Evolutionary conservation across 2,888 invertebrate species (phyloP).

Genomic region (Drosophila cognata): DNA sequence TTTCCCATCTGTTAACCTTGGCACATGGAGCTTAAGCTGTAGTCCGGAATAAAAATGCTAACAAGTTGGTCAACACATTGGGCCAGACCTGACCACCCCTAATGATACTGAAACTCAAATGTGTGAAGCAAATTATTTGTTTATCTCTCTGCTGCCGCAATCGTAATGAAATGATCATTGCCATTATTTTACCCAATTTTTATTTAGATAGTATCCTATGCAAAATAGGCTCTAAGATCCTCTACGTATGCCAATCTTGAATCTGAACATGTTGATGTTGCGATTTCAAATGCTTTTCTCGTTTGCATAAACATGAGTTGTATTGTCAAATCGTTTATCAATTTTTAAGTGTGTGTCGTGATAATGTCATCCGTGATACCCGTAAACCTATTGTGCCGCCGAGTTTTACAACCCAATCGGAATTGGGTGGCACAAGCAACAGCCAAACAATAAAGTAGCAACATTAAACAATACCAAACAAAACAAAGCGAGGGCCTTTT

Average conservation of each 20-base stretch:
- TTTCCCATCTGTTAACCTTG: conserved; percentile 53
- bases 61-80: conserved; percentile 35
- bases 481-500: no score
- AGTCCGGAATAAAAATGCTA: conserved; percentile 25
- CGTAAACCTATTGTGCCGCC: conserved; percentile 33
- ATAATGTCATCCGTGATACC: conserved; percentile 29
- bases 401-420: conserved; percentile 20
- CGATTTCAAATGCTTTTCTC: background rate
- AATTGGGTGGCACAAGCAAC: background rate
- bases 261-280: background rate
- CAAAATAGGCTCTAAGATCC: conserved; percentile 12
- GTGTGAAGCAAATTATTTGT: conserved; percentile 19
- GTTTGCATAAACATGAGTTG: conserved; percentile 39
- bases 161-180: conserved; percentile 10
- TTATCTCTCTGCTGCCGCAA: background rate
- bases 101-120: background rate
- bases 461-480: background rate
- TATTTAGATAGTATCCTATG: conserved; percentile 24
- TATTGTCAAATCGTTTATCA: conserved; percentile 42
- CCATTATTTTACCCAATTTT: conserved; percentile 11
- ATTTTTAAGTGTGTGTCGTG: conserved; percentile 19
- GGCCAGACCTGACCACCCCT: conserved; percentile 38
- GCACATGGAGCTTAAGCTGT: conserved; percentile 28
- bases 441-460: conserved; percentile 36
- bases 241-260: conserved; percentile 14